phyloP scores from a whole-genome alignment of 2,888 invertebrate species.

The Incurvaria masculella region DNA sequence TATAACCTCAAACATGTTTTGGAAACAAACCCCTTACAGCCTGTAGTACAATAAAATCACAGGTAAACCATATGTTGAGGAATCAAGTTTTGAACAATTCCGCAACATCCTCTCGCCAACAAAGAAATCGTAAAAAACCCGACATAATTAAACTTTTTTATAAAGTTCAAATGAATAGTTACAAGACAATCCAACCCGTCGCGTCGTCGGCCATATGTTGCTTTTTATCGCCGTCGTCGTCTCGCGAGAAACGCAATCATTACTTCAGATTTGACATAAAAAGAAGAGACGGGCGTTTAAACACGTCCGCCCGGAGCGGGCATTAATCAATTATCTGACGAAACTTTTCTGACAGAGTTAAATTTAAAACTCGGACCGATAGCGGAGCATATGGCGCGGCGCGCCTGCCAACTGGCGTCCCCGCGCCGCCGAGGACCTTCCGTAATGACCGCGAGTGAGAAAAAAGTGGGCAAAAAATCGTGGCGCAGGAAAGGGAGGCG shows the following conservation, averaged over 20 bases:
- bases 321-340: conserved; percentile 49
- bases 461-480: conserved; percentile 14
- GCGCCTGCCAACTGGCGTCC: conserved; percentile 52
- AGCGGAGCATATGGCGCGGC: conserved; percentile 40
- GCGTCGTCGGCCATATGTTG: conserved; percentile 42
- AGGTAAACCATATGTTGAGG: too few relatives aligned
- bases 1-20: too few relatives aligned
- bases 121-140: neutral
- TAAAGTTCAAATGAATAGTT: neutral
- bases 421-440: conserved; percentile 20
- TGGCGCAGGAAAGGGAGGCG: conserved; percentile 33
- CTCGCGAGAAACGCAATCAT: conserved; percentile 51
- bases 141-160: neutral
- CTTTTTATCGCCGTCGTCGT: conserved; percentile 26
- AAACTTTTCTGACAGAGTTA: conserved; percentile 42
- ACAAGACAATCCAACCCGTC: neutral
- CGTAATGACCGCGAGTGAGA: conserved; percentile 40
- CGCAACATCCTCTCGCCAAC: neutral
- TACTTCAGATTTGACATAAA: conserved; percentile 45
- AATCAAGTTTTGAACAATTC: too few relatives aligned
- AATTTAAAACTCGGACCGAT: conserved; percentile 32
- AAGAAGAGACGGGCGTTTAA: conserved; percentile 40
- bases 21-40: too few relatives aligned
- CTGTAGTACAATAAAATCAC: too few relatives aligned
- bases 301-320: conserved; percentile 43